phyloP scores from a whole-genome alignment of 2,113 vertebrate species.

The Actenoides lindsayi region DNA sequence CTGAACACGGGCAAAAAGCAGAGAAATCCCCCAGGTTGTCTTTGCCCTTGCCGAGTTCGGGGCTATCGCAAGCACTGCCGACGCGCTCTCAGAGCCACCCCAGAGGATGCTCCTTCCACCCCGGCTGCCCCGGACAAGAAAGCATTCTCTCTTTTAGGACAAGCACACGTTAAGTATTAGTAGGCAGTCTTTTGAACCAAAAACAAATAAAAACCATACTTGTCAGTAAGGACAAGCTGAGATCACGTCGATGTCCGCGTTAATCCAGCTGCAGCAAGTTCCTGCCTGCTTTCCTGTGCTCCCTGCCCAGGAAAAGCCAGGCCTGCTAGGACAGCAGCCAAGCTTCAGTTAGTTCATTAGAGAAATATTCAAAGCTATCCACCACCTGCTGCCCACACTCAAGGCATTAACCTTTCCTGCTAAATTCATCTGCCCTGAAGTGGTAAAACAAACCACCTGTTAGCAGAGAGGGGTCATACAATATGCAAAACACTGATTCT shows the following conservation, averaged over 20 bases:
- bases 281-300: conserved; percentile 39
- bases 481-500: conserved; percentile 40
- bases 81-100: not conserved
- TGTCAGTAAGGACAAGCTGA: conserved; percentile 29
- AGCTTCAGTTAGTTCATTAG: conserved; percentile 59
- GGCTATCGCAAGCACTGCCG: accelerated
- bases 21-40: not conserved
- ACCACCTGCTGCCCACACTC: conserved; percentile 66
- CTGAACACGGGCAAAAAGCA: not conserved
- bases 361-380: conserved; percentile 57
- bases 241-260: conserved; percentile 47
- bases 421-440: conserved; percentile 40
- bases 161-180: conserved; percentile 48
- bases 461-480: not conserved
- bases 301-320: conserved; percentile 20
- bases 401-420: conserved; percentile 60
- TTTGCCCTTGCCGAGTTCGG: not conserved
- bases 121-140: not conserved
- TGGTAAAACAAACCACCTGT: conserved; percentile 43
- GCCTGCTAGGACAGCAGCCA: conserved; percentile 63
- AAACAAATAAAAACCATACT: conserved; percentile 52
- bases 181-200: conserved; percentile 37
- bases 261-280: conserved; percentile 69
- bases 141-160: conserved; percentile 9
- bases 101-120: not conserved